These are phyloP conservation scores for Heliconius melpomene DNA, from an alignment of 1,140 invertebrate genomes.

Conservation along the genomic window DNA sequence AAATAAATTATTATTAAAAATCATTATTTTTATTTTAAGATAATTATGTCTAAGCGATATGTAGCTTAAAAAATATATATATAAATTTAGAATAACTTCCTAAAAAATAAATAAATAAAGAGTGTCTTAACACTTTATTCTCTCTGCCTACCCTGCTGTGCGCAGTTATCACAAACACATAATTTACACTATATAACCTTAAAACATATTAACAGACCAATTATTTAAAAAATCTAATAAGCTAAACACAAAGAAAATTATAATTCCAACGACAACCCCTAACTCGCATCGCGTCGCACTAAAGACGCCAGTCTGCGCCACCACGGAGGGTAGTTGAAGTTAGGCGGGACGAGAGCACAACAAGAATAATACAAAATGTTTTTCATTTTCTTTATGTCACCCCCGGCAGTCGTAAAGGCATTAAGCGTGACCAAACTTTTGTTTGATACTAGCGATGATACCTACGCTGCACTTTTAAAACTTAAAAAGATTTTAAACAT, in stretches of 20 bases:
- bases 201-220: neutral
- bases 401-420: slow-evolving; percentile 90
- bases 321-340: slow-evolving; percentile 70
- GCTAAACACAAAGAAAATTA: neutral
- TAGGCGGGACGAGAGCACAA: slow-evolving; percentile 78
- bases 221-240: neutral
- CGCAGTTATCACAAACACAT: too few relatives aligned
- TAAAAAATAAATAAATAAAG: too few relatives aligned
- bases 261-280: neutral
- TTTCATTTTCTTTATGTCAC: slow-evolving; percentile 94
- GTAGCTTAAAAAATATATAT: too few relatives aligned
- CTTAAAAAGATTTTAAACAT: slow-evolving; percentile 30
- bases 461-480: slow-evolving; percentile 47
- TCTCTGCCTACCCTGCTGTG: too few relatives aligned
- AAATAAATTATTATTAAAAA: too few relatives aligned
- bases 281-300: neutral
- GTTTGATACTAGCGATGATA: slow-evolving; percentile 79
- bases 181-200: too few relatives aligned
- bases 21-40: too few relatives aligned
- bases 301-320: slow-evolving; percentile 41
- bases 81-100: too few relatives aligned
- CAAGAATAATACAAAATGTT: slow-evolving; percentile 85
- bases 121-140: too few relatives aligned
- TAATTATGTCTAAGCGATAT: too few relatives aligned
- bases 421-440: slow-evolving; percentile 90